These are phyloP conservation scores for Amorpha juglandis DNA, from an alignment of 2,888 invertebrate species.

Conservation along the genomic window DNA sequence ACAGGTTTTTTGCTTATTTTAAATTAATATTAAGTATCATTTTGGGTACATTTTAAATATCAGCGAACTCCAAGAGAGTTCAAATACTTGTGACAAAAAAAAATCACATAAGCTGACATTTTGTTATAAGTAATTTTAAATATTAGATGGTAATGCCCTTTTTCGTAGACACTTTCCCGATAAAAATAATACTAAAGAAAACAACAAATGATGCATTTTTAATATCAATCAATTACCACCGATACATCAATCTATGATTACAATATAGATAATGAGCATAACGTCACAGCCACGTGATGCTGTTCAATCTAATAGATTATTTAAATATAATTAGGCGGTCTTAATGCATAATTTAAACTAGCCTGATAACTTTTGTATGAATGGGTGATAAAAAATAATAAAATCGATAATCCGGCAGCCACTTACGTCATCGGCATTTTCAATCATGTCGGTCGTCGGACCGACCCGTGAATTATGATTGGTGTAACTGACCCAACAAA, in stretches of 20 bases:
- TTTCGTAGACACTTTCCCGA: neutral
- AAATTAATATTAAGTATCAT: too few species aligned
- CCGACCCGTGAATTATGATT: constrained; percentile 43
- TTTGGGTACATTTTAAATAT: neutral
- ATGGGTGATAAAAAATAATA: constrained; percentile 63
- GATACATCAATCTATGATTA: neutral
- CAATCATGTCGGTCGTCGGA: constrained; percentile 60
- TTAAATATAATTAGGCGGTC: constrained; percentile 12
- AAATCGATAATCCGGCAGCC: constrained; percentile 70
- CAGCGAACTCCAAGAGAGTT: neutral
- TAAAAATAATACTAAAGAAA: neutral
- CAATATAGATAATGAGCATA: neutral
- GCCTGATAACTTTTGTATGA: constrained; percentile 29
- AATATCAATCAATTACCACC: neutral
- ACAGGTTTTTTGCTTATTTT: neutral
- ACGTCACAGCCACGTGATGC: constrained; percentile 8
- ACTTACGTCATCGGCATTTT: constrained; percentile 71
- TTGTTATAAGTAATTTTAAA: neutral
- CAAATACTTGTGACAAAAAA: neutral
- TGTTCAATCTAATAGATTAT: constrained; percentile 1
- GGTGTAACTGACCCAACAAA: constrained; percentile 4
- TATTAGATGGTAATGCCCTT: too few species aligned
- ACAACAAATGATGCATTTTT: neutral
- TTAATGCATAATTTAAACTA: neutral
- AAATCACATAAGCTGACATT: neutral